Evolutionary conservation across 92 coral and sea anemone species (phyloP).

Genomic region (Palythoa grandiflora): DNA sequence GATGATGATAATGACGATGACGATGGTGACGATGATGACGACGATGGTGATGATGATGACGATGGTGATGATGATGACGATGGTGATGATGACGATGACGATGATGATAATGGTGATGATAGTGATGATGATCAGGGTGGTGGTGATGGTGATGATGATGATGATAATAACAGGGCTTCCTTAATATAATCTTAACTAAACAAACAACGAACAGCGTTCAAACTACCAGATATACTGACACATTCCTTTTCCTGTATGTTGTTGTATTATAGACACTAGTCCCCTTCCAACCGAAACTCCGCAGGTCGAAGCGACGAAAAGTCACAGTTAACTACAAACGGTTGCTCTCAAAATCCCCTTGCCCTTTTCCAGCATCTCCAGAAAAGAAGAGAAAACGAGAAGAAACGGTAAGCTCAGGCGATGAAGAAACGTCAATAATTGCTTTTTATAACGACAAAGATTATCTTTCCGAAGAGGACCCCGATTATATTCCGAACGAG

Average conservation of each 20-base stretch:
- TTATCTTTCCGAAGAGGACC: constrained; percentile 87
- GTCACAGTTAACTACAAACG: constrained; percentile 42
- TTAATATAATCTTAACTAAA: not conserved
- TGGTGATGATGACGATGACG: no score
- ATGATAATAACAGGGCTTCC: no score
- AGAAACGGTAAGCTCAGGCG: constrained; percentile 56
- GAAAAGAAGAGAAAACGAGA: constrained; percentile 85
- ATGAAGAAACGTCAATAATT: constrained; percentile 45
- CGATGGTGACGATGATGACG: no score
- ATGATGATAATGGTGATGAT: no score
- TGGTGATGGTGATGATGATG: no score
- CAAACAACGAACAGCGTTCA: no score
- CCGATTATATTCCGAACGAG: constrained; percentile 78
- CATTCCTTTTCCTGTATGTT: not conserved
- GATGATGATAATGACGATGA: no score
- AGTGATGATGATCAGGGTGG: no score
- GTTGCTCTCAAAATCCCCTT: constrained; percentile 11
- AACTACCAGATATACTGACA: not conserved
- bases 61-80: no score
- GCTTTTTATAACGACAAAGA: constrained; percentile 68
- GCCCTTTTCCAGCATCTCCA: constrained; percentile 67
- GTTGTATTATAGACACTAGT: constrained; percentile 35
- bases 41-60: no score
- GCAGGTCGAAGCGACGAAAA: constrained; percentile 51
- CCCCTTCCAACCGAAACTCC: constrained; percentile 26